A percentile compares a stretch with the other conserved stretches of the same genome.
Evolutionary conservation across 2,113 vertebrate genomes (phyloP).

Genomic region (Cyanistes caeruleus): DNA sequence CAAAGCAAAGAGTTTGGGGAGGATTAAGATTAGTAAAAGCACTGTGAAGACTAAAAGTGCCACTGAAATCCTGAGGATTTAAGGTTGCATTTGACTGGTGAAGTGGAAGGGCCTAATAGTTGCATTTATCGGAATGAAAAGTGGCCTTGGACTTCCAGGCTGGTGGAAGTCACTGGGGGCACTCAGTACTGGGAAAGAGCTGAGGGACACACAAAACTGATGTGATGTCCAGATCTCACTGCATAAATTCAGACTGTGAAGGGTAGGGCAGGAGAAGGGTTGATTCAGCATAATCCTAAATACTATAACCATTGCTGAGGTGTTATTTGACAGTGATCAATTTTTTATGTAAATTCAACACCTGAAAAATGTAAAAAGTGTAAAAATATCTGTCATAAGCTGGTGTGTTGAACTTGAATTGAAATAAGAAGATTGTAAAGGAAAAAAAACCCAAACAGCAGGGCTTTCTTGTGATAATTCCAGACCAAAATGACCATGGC

Average conservation of each 20-base stretch:
- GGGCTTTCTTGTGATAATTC: not conserved
- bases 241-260: not conserved
- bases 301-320: not conserved
- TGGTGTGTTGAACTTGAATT: not conserved
- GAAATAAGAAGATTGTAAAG: not conserved
- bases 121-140: constrained; percentile 14
- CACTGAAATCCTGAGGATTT: constrained; percentile 16
- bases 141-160: not conserved
- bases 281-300: not conserved
- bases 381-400: not conserved
- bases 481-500: not conserved
- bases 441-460: not conserved
- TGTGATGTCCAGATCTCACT: not conserved
- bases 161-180: not conserved
- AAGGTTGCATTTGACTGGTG: not conserved
- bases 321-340: not conserved
- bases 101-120: not conserved
- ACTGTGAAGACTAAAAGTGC: not conserved
- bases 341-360: not conserved
- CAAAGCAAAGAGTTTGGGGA: not conserved
- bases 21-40: not conserved
- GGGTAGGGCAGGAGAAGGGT: not conserved
- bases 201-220: not conserved
- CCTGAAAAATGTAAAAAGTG: not conserved
- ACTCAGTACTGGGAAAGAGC: not conserved